Evolutionary conservation across 2,797 vertebrate genomes (phyloP).

Genomic region (Argya squamiceps): DNA sequence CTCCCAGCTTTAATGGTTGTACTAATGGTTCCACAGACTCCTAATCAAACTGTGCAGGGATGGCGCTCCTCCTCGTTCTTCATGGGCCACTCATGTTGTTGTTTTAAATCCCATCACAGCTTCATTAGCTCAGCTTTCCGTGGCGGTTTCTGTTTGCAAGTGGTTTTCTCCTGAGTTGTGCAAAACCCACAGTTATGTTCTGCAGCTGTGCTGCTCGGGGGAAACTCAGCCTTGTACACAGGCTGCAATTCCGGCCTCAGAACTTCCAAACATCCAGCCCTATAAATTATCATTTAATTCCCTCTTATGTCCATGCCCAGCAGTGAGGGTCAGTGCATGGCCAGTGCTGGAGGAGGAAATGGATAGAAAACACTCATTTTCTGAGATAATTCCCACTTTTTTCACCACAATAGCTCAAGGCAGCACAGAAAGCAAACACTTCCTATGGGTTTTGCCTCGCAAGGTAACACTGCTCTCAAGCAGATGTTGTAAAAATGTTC

Average conservation of each 20-base stretch:
- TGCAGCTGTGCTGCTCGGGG: neutral
- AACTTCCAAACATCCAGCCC: neutral
- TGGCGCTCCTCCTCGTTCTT: neutral
- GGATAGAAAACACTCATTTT: neutral
- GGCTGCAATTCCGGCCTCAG: neutral
- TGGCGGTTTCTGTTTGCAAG: neutral
- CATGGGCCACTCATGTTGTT: neutral
- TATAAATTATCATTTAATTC: neutral
- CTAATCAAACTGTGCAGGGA: neutral
- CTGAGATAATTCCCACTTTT: neutral
- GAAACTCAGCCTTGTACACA: neutral
- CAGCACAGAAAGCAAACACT: neutral
- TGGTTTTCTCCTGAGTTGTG: neutral
- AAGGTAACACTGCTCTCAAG: conserved; percentile 21
- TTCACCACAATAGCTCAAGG: neutral
- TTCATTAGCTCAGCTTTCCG: neutral
- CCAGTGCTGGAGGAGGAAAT: neutral
- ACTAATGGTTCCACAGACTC: neutral
- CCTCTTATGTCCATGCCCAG: neutral
- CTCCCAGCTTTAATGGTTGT: neutral
- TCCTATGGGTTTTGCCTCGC: neutral
- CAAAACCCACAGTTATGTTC: neutral
- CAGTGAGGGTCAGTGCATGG: neutral
- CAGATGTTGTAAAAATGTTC: conserved; percentile 23
- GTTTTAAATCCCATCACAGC: conserved; percentile 8